Evolutionary conservation across 2,113 vertebrate species (phyloP), one percentile per base, ranked within the genome.

Genomic region (Pampusana beccarii): DNA sequence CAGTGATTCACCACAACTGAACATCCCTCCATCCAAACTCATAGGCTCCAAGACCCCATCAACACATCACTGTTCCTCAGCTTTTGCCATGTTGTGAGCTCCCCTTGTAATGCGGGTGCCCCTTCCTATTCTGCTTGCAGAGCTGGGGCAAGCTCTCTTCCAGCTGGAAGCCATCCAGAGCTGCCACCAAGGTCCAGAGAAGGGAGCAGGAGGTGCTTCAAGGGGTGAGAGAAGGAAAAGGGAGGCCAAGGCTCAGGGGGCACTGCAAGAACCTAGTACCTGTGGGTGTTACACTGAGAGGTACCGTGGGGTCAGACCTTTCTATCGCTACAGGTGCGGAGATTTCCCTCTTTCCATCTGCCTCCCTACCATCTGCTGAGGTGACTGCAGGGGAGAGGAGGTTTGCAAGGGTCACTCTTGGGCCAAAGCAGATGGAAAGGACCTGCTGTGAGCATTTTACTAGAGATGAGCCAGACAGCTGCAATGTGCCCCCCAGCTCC

Each of bases 351-450:
- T 74, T 78, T 34, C 79, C 60, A 38, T 90, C 75, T 93, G 86
- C 36, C 53, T 79, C 92, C 48, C 42, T 71, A 93, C 72, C 92
- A 92, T 65, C 83, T 95, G 96, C 83, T 84, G 86, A 93, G 90
- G 83, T 19, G 0, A 88, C 83, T 75, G 57, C 80, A 75, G 67
- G 78, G 88, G 77, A 92, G 56, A 79, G 46, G 64, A 73, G 69
- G 34, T 71, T 92, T 89, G 86, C 53, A 81, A 91, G 90, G 93
- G 96, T 93, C 86, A 84, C 70, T 60, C 51, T 61, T 88, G 69
- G 86, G 95, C 95, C 80, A 91, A 75, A 80, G 60, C 82, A 96
- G 96, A 96, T 94, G 86, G 95, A 94, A 93, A 87, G 86, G 88
- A 90, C 90, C 88, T 92, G 77, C 90, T 96, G 92, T 2, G 11